These are phyloP conservation scores for Drosophila mettleri DNA, from an alignment of 2,888 invertebrate genomes.

Conservation along the genomic window DNA sequence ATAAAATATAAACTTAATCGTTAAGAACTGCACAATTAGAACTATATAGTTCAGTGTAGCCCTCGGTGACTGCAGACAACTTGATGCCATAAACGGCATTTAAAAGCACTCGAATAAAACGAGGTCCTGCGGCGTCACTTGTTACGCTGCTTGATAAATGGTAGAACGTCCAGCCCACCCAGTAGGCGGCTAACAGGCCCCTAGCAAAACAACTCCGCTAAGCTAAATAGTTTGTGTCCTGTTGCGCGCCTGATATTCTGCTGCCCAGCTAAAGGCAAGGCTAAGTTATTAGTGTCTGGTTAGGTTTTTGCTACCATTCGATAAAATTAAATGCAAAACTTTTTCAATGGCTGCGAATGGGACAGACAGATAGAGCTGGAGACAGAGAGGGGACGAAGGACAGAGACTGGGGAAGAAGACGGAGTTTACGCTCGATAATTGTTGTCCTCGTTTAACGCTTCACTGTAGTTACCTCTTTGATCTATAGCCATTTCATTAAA, in stretches of 20 bases:
- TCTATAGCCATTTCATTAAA: conserved; percentile 59
- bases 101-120: conserved; percentile 61
- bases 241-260: conserved; percentile 58
- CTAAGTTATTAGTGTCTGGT: conserved; percentile 57
- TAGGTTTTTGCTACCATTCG: conserved; percentile 49
- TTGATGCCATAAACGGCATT: conserved; percentile 53
- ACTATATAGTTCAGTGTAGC: conserved; percentile 34
- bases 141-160: conserved; percentile 71
- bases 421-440: conserved; percentile 43
- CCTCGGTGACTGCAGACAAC: conserved; percentile 34
- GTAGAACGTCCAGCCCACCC: conserved; percentile 3
- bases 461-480: conserved; percentile 50
- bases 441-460: conserved; percentile 29
- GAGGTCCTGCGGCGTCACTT: conserved; percentile 66
- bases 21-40: too few species aligned
- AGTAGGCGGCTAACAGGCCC: background rate
- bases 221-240: conserved; percentile 45
- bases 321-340: conserved; percentile 64
- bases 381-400: background rate
- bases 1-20: too few species aligned
- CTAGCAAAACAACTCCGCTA: background rate
- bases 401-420: background rate
- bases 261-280: conserved; percentile 44
- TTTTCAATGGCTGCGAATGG: conserved; percentile 15
- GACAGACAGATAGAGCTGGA: background rate